Base-by-base conservation (phyloP, 2,888 invertebrate species). In the Lutraria lutraria region DNA sequence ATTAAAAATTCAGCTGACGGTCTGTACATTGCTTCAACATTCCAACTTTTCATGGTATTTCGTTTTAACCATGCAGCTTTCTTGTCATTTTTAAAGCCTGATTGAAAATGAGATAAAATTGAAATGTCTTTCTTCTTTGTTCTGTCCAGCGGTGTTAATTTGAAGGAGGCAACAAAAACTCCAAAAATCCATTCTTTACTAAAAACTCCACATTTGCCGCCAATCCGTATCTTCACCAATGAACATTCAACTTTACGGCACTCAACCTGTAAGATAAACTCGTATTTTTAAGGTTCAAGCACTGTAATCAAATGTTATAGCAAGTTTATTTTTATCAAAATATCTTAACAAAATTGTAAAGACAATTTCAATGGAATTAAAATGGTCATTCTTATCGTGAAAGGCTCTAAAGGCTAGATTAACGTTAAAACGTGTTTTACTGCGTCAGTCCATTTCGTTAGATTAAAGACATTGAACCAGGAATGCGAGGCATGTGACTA, bases 111-210 rank as follows among this genome's bases (percentile, higher is more conserved):
- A 29, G 15, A 25, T 19, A 81, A 13, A 16, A 81, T 52, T 4
- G 56, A 81, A 25, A 10, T 53, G 13, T 31, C 29, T 15, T 56
- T 81, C 25, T 81, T 81, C 29, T 10, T 16, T 29, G 15, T 81
- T 56, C 16, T 19, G 21, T 60, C n/a, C 16, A 53, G 13, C 3
- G 83, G 72, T 15, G 72, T 52, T 21, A 83, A 60, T 43, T 60
- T 68, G 16, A 83, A 72, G n/a, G 72, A n/a, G 0, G 43, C 72
- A 52, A 72, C 34, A 83, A 83, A 83, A 12, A 72, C 53, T 25
- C 83, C 83, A 53, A 72, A 72, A 16, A 68, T 72, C 83, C 83
- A 83, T 25, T 83, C 25, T n/a, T 43, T 72, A 25, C 52, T 52
- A 29, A 25, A 72, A 53, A 52, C 72, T 19, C 72, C 83, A 53